Base-by-base conservation (phyloP, 2,888 invertebrate genomes). In the Ligdia adustata region DNA sequence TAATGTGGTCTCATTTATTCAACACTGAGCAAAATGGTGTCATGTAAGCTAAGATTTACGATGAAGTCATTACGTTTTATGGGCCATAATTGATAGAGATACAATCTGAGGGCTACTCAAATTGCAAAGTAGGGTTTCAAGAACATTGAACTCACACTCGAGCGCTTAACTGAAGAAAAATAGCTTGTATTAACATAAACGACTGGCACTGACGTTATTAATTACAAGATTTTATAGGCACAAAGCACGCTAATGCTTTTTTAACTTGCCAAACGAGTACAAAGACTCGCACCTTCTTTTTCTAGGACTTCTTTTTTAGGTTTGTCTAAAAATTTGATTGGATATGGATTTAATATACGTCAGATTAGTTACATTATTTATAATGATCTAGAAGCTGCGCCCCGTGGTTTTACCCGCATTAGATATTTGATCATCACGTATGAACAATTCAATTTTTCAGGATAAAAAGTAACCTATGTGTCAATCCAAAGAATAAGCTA, bases 1-100 rank as follows among this genome's bases (percentile, higher is more conserved):
- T 72, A 81, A 85, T 84, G 82, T 75, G 77, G 76, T 75, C 78
- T 73, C 81, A 85, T 84, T 87, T 85, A 86, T 84, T 82, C 82
- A 82, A 79, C 84, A 84, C 82, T 78, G 73, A 80, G 78, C 73
- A 80, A 83, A 84, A 82, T 81, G 78, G 79, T 85, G 85, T 86
- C 87, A 85, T 84, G 83, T 86, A 84, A 75, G 78, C 70, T 73
- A 74, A 86, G 87, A 87, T 88, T 87, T 87, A 88, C 85, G 88
- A 88, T 88, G 84, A 85, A 88, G 88, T 84, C 88, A 88, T 88
- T 88, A 87, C 79, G 76, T 85, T 88, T 88, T 87, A 88, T 87
- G 84, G 86, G 64, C 87, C 82, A 86, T 88, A 88, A 88, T 88
- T 88, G 87, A 86, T 87, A 84, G 79, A 86, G 87, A 88, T 88